Evolutionary conservation across 1,140 invertebrate genomes (phyloP).

Genomic region (Drosophila mojavensis): DNA sequence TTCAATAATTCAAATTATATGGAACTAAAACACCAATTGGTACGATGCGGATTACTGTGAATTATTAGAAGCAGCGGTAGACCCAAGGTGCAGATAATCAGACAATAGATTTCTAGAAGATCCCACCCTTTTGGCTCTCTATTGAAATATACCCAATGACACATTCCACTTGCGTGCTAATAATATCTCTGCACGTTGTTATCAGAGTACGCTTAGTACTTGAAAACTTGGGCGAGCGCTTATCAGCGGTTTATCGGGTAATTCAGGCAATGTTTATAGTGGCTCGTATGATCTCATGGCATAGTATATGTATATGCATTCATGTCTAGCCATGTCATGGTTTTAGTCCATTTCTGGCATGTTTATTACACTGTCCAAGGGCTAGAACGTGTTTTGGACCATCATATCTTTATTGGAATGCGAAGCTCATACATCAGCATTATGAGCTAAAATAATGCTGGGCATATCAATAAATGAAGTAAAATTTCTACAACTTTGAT

Average conservation of each 20-base stretch:
- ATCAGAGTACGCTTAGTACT: slow-evolving; percentile 24
- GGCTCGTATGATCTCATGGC: slow-evolving; percentile 33
- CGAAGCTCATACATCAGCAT: slow-evolving; percentile 22
- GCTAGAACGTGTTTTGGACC: slow-evolving; percentile 6
- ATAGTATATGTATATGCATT: too few species aligned
- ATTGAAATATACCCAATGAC: slow-evolving; percentile 1
- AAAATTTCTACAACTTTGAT: neutral
- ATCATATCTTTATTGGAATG: slow-evolving; percentile 24
- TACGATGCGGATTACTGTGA: too few species aligned
- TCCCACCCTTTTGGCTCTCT: neutral
- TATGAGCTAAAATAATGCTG: neutral
- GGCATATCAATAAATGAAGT: neutral
- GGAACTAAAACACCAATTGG: too few species aligned
- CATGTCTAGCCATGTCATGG: slow-evolving; percentile 60
- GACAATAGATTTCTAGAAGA: too few species aligned
- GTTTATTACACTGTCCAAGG: slow-evolving; percentile 39
- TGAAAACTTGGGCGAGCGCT: slow-evolving; percentile 16
- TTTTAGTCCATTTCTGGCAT: slow-evolving; percentile 49
- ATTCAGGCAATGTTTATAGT: slow-evolving; percentile 10
- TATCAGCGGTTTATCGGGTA: slow-evolving; percentile 45
- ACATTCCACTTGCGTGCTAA: neutral
- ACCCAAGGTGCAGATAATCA: too few species aligned
- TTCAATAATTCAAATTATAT: too few species aligned
- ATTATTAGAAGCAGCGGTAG: too few species aligned
- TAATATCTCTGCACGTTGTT: slow-evolving; percentile 19